These are phyloP conservation scores for Furnarius figulus DNA, from an alignment of 2,113 vertebrate species.

Conservation along the genomic window DNA sequence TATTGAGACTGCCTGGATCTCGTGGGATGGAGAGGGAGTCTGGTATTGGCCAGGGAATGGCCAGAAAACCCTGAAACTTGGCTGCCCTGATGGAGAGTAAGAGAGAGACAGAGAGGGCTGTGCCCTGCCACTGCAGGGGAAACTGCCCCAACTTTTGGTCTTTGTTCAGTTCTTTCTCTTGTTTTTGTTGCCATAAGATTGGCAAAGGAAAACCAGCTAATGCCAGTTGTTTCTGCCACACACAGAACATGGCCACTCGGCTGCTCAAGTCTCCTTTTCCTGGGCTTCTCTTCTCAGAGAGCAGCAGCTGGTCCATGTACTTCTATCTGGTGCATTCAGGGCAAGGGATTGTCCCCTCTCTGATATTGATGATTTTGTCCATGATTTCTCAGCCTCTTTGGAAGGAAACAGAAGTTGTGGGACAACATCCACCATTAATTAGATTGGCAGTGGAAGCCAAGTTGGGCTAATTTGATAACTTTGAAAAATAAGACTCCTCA, in stretches of 20 bases:
- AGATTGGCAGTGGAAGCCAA: not conserved
- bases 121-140: not conserved
- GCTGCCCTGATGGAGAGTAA: not conserved
- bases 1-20: not conserved
- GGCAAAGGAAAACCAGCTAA: not conserved
- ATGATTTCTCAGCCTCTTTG: not conserved
- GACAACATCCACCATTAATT: not conserved
- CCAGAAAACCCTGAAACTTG: not conserved
- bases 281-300: not conserved
- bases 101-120: not conserved
- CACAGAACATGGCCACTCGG: rapidly evolving
- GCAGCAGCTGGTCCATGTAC: not conserved
- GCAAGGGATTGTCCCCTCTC: not conserved
- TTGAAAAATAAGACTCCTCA: not conserved
- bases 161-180: not conserved
- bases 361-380: not conserved
- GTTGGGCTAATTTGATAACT: not conserved
- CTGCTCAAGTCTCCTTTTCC: not conserved
- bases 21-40: not conserved
- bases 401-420: not conserved
- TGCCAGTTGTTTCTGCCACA: not conserved
- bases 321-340: not conserved
- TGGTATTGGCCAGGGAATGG: not conserved
- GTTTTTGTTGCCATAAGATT: not conserved
- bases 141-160: not conserved